These are phyloP conservation scores for Etheostoma perlongum DNA, from an alignment of 2,797 vertebrate genomes.

Conservation along the genomic window DNA sequence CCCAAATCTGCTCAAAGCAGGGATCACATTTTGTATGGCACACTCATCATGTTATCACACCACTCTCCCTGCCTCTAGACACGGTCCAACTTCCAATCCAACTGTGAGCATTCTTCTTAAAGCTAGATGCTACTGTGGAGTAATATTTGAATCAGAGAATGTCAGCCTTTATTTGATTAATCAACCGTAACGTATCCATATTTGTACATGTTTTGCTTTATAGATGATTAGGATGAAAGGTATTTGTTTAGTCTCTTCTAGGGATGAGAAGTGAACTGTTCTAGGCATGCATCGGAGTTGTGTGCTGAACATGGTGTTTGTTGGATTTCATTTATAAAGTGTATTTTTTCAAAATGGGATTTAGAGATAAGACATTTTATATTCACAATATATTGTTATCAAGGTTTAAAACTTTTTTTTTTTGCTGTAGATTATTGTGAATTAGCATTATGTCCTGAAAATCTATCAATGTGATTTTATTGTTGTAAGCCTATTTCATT, in stretches of 20 bases:
- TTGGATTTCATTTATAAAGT: conserved; percentile 74
- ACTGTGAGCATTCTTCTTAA: conserved; percentile 43
- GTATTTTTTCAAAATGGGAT: conserved; percentile 80
- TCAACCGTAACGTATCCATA: conserved; percentile 20
- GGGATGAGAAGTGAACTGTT: conserved; percentile 14
- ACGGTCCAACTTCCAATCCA: conserved; percentile 36
- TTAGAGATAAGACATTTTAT: conserved; percentile 75
- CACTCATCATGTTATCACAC: conserved; percentile 22
- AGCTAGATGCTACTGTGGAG: conserved; percentile 16
- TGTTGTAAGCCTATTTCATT: conserved; percentile 24
- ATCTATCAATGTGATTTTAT: conserved; percentile 21
- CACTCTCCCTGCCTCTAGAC: conserved; percentile 32
- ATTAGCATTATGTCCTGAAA: conserved; percentile 36
- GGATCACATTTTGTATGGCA: conserved; percentile 28
- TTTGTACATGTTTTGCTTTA: conserved; percentile 40
- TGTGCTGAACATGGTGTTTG: conserved; percentile 29
- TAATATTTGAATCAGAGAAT: conserved; percentile 19
- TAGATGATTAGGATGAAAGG: conserved; percentile 17
- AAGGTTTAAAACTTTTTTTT: conserved; percentile 44
- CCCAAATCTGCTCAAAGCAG: conserved; percentile 33
- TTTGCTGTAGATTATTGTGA: conserved; percentile 43
- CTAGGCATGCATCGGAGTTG: conserved; percentile 26
- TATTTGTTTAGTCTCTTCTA: conserved; percentile 39
- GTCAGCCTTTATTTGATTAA: conserved; percentile 34
- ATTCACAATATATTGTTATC: conserved; percentile 64